Percentiles rank a stretch among this genome's conserved stretches.
phyloP scores from a whole-genome alignment of 2,888 invertebrate genomes.

The Agonopterix arenella region DNA sequence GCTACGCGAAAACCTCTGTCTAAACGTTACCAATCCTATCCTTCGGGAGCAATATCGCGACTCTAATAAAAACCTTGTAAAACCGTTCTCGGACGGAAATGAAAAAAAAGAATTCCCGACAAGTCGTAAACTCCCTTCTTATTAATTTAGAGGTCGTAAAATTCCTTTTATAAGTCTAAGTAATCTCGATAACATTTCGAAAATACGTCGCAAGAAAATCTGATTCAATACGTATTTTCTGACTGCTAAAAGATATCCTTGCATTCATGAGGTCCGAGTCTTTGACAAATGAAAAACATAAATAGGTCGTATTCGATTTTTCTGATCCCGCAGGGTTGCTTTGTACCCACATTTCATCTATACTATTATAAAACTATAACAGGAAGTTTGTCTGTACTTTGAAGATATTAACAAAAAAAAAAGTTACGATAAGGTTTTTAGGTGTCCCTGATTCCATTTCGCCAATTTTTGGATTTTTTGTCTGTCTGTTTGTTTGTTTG shows the following conservation, averaged over 20 bases:
- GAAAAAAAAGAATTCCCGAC: conserved; percentile 29
- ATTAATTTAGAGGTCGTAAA: conserved; percentile 47
- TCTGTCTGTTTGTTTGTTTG: too few relatives aligned
- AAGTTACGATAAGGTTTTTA: too few relatives aligned
- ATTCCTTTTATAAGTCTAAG: conserved; percentile 34
- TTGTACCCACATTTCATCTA: too few relatives aligned
- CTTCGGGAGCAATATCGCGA: conserved; percentile 17
- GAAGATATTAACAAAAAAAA: too few relatives aligned
- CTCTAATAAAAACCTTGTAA: conserved; percentile 37
- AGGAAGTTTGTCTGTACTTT: too few relatives aligned
- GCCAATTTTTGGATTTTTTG: too few relatives aligned
- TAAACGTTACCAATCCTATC: conserved; percentile 15
- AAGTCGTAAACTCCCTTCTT: conserved; percentile 40
- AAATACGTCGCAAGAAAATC: conserved; percentile 23
- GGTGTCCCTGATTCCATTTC: too few relatives aligned
- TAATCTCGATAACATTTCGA: conserved; percentile 27
- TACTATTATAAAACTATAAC: too few relatives aligned
- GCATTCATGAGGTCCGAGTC: conserved; percentile 17
- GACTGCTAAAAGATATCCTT: conserved; percentile 21
- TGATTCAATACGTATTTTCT: conserved; percentile 25
- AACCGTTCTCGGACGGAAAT: conserved; percentile 28
- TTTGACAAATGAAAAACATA: conserved; percentile 13
- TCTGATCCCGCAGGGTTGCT: conserved; percentile 1
- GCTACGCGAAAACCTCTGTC: conserved; percentile 17
- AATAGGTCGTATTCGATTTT: conserved; percentile 8